phyloP scores from a whole-genome alignment of 2,113 vertebrate genomes.

The Laticauda laticaudata region DNA sequence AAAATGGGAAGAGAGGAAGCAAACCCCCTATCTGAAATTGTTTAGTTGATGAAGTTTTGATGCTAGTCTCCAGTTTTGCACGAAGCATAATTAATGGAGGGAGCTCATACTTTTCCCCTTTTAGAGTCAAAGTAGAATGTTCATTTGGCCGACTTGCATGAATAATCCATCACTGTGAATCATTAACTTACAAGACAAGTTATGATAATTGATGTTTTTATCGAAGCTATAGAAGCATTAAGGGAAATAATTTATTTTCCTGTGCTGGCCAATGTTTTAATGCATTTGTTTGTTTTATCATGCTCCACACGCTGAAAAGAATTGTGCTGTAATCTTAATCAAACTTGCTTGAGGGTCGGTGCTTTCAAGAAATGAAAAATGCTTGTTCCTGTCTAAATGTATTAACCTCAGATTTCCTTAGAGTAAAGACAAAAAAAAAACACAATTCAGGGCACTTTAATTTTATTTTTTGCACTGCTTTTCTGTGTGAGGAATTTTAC shows the following conservation, averaged over 20 bases:
- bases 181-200: conserved; percentile 61
- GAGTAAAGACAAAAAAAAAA: conserved; percentile 11
- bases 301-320: conserved; percentile 4
- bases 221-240: conserved; percentile 57
- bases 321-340: conserved; percentile 2
- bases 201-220: conserved; percentile 64
- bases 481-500: background rate
- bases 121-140: conserved; percentile 55
- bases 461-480: background rate
- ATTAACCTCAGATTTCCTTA: conserved; percentile 14
- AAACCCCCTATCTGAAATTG: background rate
- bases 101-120: conserved; percentile 42
- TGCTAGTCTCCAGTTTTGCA: conserved; percentile 34
- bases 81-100: conserved; percentile 65
- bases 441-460: background rate
- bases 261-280: conserved; percentile 18
- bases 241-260: conserved; percentile 35
- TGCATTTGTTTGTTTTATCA: conserved; percentile 45
- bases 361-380: background rate
- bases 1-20: background rate
- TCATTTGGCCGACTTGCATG: conserved; percentile 53
- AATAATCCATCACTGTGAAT: conserved; percentile 66
- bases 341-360: background rate
- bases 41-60: conserved; percentile 43
- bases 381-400: background rate